A percentile compares a stretch with the other conserved stretches of the same genome.
phyloP scores from a whole-genome alignment of 2,797 vertebrate genomes.

The Pseudochromis fuscus region DNA sequence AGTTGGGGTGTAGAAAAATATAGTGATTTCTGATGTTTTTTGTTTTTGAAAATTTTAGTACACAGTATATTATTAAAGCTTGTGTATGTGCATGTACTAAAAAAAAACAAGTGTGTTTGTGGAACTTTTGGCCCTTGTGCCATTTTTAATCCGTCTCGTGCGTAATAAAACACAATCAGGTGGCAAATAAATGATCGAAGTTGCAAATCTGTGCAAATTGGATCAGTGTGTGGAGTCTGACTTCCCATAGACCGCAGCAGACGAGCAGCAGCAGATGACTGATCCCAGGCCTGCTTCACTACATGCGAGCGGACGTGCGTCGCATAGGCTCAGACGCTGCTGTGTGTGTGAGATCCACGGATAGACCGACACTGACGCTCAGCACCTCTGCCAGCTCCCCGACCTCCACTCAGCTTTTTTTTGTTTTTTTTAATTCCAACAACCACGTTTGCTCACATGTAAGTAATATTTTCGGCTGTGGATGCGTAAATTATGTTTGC shows the following conservation, averaged over 20 bases:
- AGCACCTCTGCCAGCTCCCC: conserved; percentile 17
- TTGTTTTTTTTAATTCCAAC: too few species aligned
- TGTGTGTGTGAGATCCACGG: background rate
- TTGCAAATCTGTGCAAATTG: background rate
- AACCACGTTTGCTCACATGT: background rate
- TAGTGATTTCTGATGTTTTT: background rate
- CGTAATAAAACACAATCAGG: background rate
- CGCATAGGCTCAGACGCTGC: conserved; percentile 43
- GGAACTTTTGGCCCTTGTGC: background rate
- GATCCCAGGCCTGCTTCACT: conserved; percentile 67
- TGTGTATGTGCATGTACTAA: too few species aligned
- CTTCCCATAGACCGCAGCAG: conserved; percentile 19
- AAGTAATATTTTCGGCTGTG: background rate
- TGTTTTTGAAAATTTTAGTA: too few species aligned
- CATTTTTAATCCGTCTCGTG: too few species aligned
- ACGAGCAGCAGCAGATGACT: conserved; percentile 41
- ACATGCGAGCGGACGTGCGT: conserved; percentile 60
- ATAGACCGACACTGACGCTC: conserved; percentile 9
- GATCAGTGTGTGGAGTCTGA: conserved; percentile 11
- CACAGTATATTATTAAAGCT: too few species aligned
- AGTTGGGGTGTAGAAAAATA: too few species aligned
- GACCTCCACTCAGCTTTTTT: background rate
- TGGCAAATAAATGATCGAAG: too few species aligned
- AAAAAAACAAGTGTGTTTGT: background rate
- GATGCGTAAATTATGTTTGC: conserved; percentile 47